Percentiles rank a stretch among this genome's conserved stretches.
Evolutionary conservation across 2,888 invertebrate genomes (phyloP).

Genomic region (Andrena minutula): DNA sequence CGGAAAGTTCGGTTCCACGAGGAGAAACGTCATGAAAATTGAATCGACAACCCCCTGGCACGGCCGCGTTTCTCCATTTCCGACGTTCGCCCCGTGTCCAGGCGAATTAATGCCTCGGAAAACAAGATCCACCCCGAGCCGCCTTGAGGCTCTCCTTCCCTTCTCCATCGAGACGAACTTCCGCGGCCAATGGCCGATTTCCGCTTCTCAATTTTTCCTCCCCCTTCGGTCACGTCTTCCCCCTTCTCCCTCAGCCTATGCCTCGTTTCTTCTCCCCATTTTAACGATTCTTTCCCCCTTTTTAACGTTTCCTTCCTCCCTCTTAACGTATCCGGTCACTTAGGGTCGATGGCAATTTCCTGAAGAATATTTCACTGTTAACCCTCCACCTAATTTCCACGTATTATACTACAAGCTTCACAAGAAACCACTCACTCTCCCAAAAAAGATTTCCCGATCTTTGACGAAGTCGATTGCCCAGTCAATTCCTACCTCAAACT

Average conservation of each 20-base stretch:
- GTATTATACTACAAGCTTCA: no score
- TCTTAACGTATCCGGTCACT: no score
- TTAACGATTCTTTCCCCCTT: neutral
- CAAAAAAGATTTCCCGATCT: no score
- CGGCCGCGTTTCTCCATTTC: constrained; percentile 63
- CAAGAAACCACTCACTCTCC: no score
- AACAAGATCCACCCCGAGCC: constrained; percentile 52
- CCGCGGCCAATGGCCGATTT: constrained; percentile 48
- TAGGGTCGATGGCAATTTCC: no score
- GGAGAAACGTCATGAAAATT: constrained; percentile 70
- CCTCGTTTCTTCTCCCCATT: neutral
- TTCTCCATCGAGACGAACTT: constrained; percentile 25
- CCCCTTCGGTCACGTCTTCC: neutral
- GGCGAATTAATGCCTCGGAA: constrained; percentile 70
- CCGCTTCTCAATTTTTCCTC: constrained; percentile 41
- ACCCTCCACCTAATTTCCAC: no score
- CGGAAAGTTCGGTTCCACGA: constrained; percentile 49
- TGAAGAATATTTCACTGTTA: no score
- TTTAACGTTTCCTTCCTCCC: no score
- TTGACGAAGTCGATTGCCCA: no score
- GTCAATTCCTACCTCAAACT: neutral
- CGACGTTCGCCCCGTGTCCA: constrained; percentile 63
- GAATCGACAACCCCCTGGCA: constrained; percentile 57
- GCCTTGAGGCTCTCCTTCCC: constrained; percentile 21
- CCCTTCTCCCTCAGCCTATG: neutral